Percentiles rank a stretch among this genome's conserved stretches.
These are phyloP conservation scores for Ceyx erithaca DNA, from an alignment of 2,797 vertebrate genomes.

Conservation along the genomic window DNA sequence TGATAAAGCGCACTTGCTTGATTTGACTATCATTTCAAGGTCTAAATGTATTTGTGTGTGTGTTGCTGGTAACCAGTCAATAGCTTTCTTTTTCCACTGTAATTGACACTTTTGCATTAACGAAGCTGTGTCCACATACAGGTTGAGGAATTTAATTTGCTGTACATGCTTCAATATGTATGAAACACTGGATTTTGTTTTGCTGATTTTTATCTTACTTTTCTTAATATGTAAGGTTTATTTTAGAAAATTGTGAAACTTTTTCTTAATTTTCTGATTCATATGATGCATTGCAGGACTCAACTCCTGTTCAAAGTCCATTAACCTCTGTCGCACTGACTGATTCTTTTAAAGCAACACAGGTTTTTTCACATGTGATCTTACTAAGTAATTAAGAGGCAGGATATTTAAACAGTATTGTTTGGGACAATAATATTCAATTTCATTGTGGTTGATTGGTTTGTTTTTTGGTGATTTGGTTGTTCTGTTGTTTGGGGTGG, in stretches of 20 bases:
- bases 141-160: not conserved
- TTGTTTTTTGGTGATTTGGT: not conserved
- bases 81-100: not conserved
- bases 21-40: not conserved
- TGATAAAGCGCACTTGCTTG: not conserved
- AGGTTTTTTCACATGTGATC: not conserved
- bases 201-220: not conserved
- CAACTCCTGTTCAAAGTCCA: not conserved
- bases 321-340: not conserved
- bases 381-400: not conserved
- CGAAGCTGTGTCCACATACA: not conserved
- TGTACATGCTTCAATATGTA: conserved; percentile 36
- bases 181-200: conserved; percentile 49
- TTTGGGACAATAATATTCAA: too few relatives aligned
- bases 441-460: too few relatives aligned
- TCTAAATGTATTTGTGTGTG: not conserved
- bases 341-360: not conserved
- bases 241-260: not conserved
- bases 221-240: not conserved
- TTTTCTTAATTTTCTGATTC: not conserved
- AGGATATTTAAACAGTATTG: too few relatives aligned
- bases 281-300: not conserved
- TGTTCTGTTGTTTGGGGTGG: too few relatives aligned
- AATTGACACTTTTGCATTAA: not conserved
- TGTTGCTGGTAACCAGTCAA: not conserved